Evolutionary conservation across 2,888 invertebrate species (phyloP).

Genomic region (Napeogenes inachia): DNA sequence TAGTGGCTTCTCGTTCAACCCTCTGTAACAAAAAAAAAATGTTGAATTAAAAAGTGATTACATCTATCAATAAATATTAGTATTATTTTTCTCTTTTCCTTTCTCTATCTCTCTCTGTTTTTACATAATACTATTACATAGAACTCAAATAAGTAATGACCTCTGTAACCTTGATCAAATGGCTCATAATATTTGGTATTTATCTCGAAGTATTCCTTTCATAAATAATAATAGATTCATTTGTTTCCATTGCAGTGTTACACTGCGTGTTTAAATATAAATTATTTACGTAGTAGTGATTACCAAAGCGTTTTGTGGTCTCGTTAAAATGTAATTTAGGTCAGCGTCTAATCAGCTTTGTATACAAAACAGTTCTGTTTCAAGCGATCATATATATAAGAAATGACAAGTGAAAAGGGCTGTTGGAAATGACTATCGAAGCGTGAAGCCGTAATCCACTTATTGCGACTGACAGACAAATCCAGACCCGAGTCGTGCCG

Average conservation of each 20-base stretch:
- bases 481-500: conserved; percentile 46
- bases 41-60: background rate
- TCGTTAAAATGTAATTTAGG: conserved; percentile 60
- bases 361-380: conserved; percentile 21
- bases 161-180: too few species aligned
- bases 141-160: too few species aligned
- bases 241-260: background rate
- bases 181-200: too few species aligned
- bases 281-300: conserved; percentile 29
- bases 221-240: background rate
- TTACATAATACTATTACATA: too few species aligned
- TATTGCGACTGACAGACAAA: conserved; percentile 67
- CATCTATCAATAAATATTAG: too few species aligned
- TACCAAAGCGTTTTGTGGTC: conserved; percentile 39
- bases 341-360: conserved; percentile 42
- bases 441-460: conserved; percentile 69
- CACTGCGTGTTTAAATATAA: conserved; percentile 18
- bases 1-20: conserved; percentile 64
- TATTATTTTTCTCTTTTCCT: background rate
- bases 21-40: conserved; percentile 51
- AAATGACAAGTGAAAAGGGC: conserved; percentile 52
- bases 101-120: too few species aligned
- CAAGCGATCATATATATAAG: conserved; percentile 10
- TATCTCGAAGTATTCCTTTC: conserved; percentile 41
- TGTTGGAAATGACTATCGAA: conserved; percentile 61